Evolutionary conservation across 2,888 invertebrate genomes (phyloP).

Genomic region (Calliphora vomitoria): DNA sequence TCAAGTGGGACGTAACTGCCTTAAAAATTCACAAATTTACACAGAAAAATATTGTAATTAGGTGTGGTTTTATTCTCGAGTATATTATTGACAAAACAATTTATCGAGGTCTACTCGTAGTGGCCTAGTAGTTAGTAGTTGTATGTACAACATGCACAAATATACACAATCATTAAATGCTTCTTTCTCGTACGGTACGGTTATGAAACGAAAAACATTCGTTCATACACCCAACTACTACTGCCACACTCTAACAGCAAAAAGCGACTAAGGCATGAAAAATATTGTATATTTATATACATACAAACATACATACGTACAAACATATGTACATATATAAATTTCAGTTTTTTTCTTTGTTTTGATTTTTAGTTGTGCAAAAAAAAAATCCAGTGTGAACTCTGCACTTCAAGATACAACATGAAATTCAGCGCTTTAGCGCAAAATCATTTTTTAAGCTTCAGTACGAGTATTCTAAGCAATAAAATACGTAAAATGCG

Average conservation of each 20-base stretch:
- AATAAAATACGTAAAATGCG: constrained; percentile 49
- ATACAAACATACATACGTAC: constrained; percentile 28
- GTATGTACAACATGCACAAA: constrained; percentile 9
- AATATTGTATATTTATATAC: not conserved
- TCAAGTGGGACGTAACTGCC: too few relatives aligned
- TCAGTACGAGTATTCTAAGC: constrained; percentile 22
- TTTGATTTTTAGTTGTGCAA: constrained; percentile 39
- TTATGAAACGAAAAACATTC: constrained; percentile 43
- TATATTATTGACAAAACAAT: not conserved
- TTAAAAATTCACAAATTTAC: too few relatives aligned
- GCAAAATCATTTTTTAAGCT: constrained; percentile 51
- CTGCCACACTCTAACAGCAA: constrained; percentile 42
- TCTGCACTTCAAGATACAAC: constrained; percentile 79
- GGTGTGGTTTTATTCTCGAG: not conserved
- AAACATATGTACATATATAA: constrained; percentile 10
- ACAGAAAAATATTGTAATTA: not conserved
- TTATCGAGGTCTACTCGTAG: constrained; percentile 44
- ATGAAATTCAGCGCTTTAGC: constrained; percentile 75
- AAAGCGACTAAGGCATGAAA: constrained; percentile 46
- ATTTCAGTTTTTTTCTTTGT: constrained; percentile 34
- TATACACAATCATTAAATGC: constrained; percentile 43
- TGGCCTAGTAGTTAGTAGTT: constrained; percentile 10
- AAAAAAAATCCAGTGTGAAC: constrained; percentile 77
- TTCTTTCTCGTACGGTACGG: constrained; percentile 38
- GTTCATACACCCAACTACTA: constrained; percentile 38